These are phyloP conservation scores for Coilia nasus DNA, from an alignment of 2,797 vertebrate genomes.

Conservation along the genomic window DNA sequence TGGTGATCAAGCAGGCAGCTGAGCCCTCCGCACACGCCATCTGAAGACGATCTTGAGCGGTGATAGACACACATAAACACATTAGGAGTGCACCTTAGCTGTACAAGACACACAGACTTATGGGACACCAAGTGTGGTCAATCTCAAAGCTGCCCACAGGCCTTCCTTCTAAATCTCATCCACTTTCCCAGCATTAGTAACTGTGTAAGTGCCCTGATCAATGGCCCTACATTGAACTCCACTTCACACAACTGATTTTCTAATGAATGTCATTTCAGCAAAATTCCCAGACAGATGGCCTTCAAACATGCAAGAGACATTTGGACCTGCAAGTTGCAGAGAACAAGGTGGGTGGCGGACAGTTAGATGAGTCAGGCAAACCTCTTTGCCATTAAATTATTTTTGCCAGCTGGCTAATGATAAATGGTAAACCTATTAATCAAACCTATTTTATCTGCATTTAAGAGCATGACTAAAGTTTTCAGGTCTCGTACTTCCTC, in stretches of 20 bases:
- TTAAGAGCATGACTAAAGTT: not conserved
- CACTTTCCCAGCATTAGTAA: not conserved
- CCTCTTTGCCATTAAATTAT: not conserved
- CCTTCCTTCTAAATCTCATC: not conserved
- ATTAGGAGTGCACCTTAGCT: not conserved
- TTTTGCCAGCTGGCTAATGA: not conserved
- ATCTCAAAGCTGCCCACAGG: not conserved
- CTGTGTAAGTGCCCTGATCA: not conserved
- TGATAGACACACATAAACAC: not conserved
- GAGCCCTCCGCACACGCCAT: constrained; percentile 76
- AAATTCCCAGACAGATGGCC: not conserved
- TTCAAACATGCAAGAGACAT: not conserved
- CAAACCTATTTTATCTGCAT: too few relatives aligned
- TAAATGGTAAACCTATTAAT: not conserved
- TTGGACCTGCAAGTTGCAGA: not conserved
- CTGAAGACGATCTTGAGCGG: constrained; percentile 58
- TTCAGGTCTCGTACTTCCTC: not conserved
- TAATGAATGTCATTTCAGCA: not conserved
- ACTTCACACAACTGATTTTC: not conserved
- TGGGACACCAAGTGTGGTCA: not conserved
- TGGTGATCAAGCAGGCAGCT: constrained; percentile 84
- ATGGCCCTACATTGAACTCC: not conserved
- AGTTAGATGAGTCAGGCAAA: not conserved
- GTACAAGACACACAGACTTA: not conserved
- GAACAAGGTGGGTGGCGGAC: not conserved